phyloP scores from a whole-genome alignment of 2,888 invertebrate genomes.

The Eristalinus aeneus region DNA sequence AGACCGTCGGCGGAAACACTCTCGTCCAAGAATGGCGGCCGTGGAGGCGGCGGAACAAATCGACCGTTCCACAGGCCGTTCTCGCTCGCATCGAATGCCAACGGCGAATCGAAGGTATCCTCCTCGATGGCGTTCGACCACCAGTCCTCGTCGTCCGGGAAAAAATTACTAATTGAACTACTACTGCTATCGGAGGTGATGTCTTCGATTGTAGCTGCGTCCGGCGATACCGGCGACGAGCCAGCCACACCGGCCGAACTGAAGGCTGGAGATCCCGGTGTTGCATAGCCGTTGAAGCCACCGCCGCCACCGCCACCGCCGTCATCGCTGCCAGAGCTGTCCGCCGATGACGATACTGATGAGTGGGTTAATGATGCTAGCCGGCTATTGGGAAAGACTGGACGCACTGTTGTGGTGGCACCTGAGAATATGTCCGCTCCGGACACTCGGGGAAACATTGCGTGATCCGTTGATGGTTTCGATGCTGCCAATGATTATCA shows the following conservation, averaged over 20 bases:
- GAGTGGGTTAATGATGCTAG: constrained; percentile 73
- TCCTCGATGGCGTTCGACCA: constrained; percentile 81
- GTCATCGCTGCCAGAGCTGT: constrained; percentile 62
- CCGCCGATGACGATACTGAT: constrained; percentile 68
- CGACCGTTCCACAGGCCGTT: constrained; percentile 81
- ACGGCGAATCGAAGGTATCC: constrained; percentile 80
- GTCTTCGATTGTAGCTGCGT: constrained; percentile 64
- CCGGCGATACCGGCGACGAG: constrained; percentile 54
- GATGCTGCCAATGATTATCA: constrained; percentile 48
- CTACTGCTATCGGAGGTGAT: constrained; percentile 70
- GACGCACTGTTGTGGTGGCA: constrained; percentile 78
- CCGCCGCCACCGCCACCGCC: constrained; percentile 45
- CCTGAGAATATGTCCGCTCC: constrained; percentile 77
- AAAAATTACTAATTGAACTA: constrained; percentile 74
- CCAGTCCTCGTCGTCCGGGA: constrained; percentile 78
- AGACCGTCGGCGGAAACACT: constrained; percentile 85
- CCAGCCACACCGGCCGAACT: constrained; percentile 41
- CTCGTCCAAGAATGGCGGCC: constrained; percentile 85
- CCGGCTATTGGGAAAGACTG: constrained; percentile 79
- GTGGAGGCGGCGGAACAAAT: constrained; percentile 86
- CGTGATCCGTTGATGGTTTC: constrained; percentile 67
- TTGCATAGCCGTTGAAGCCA: constrained; percentile 61
- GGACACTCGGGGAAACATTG: constrained; percentile 79
- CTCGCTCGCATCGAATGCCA: constrained; percentile 81
- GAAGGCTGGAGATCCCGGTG: constrained; percentile 60